Evolutionary conservation across 2,888 invertebrate species (phyloP), one percentile per base, ranked within the genome.

Genomic region (Amphipyra berbera): DNA sequence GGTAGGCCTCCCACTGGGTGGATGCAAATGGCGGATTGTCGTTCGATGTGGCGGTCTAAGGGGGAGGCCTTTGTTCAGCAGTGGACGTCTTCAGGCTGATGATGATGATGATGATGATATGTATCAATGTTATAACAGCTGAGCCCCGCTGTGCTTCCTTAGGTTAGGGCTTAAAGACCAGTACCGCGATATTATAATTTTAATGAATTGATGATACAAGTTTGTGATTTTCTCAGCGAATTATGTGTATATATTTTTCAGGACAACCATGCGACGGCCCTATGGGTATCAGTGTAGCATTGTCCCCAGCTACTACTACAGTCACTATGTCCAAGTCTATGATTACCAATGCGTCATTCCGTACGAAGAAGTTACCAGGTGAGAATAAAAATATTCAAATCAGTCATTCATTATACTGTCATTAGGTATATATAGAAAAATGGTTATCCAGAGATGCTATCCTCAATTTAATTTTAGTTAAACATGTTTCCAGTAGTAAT

Each of bases 311-410:
- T 6, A 96, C 97, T 14, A 96, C 96, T 15, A 96, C 97, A 2
- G 96, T 96, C n/a, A 96, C 97, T 3, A 96, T 98, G 82, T 97
- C 97, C 0, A 99, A 99, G 91, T 98, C 98, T 8, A 98, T 99
- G 97, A 99, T 99, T 76, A 99, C 99, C 37, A 99, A 99, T 93
- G 99, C 99, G 73, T 99, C 99, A 78, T 99, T 99, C 95, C 97
- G 99, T 76, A 98, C 99, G 74, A 99, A 98, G 94, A 99, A 99
- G 91, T 96, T 99, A 84, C 99, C 99, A 94, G 98, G 98, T 97
- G 93, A 95, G 93, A 61, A 53, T 27, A n/a, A 41, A 37, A 45
- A 9, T 0, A 40, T 35, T 45, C 9, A 7, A 7, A 10, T 5
- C 6, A 21, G 9, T 38, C 15, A 44, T 56, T n/a, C 10, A 30